A percentile compares a stretch with the other conserved stretches of the same genome.
These are phyloP conservation scores for Arctopsyche grandis DNA, from an alignment of 1,140 invertebrate genomes.

Conservation along the genomic window DNA sequence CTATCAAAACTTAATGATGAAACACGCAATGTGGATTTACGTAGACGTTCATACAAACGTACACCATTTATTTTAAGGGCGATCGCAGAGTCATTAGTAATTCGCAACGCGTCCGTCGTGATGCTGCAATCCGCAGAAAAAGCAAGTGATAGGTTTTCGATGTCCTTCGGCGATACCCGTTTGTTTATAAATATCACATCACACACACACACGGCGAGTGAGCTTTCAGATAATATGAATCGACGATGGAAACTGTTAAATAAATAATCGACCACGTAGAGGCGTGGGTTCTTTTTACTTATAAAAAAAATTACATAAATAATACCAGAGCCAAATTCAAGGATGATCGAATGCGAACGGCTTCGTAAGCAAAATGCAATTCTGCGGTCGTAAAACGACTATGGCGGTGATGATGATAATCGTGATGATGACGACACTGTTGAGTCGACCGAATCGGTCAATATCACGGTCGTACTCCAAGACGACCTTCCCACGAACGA, in stretches of 20 bases:
- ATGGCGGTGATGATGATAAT: background rate
- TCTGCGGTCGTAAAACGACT: slow-evolving; percentile 21
- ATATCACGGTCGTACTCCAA: slow-evolving; percentile 6
- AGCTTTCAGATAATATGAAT: background rate
- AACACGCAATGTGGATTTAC: background rate
- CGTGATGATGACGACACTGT: background rate
- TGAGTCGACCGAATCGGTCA: slow-evolving; percentile 33
- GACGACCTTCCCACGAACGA: slow-evolving; percentile 36
- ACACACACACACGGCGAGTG: background rate
- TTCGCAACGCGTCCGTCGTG: slow-evolving; percentile 27
- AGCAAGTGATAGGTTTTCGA: slow-evolving; percentile 21
- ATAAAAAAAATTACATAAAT: too few species aligned
- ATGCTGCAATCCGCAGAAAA: slow-evolving; percentile 20
- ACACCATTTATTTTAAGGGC: background rate
- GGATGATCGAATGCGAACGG: background rate
- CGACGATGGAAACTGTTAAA: background rate
- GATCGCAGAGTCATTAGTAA: slow-evolving; percentile 11
- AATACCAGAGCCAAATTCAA: too few species aligned
- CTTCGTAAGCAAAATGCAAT: slow-evolving; percentile 32
- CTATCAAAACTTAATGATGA: background rate
- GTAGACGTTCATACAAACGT: background rate
- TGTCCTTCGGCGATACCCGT: slow-evolving; percentile 25
- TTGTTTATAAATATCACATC: slow-evolving; percentile 28
- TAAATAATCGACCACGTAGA: too few species aligned
- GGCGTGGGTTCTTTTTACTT: too few species aligned